Evolutionary conservation across 2,888 invertebrate genomes (phyloP), one percentile per base, ranked within the genome.

Genomic region (Scotopteryx bipunctaria): DNA sequence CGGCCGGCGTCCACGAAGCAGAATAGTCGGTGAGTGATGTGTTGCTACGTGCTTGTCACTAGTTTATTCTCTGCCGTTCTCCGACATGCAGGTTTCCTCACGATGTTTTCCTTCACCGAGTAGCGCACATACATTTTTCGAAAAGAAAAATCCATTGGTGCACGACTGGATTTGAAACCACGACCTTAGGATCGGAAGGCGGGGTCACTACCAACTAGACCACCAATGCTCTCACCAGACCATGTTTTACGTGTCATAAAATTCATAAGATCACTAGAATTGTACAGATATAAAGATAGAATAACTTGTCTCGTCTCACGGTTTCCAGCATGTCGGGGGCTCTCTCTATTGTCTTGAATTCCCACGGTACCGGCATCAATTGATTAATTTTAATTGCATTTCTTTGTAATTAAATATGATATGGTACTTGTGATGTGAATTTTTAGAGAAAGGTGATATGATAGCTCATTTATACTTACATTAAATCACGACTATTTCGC

Each of bases 331-430:
- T 17, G 40, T 2, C 29, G 19, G 17, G 41, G 4, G 40, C 42
- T 82, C 78, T 82, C 78, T 72, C 83, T 66, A 84, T 84, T 84
- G 84, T 84, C 62, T 73, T 27, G n/a, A 16, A 55, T 78, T 83
- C 83, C 76, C 83, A 83, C 83, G 61, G 68, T 74, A 37, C 62
- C 56, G 59, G 57, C 66, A 56, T 68, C 65, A 73, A 72, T 72
- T 73, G 69, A 76, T 77, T 75, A 76, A 75, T 75, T 72, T 66
- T 66, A 66, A 71, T 69, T 67, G 57, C 54, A 59, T 64, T 64
- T 61, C 61, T 46, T 43, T 40, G 36, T 57, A 57, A 58, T 59
- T 55, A 43, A 51, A 41, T 42, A 17, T 21, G 14, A 44, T 49
- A 42, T 37, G 16, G 19, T 32, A 11, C 15, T 14, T 36, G 29